Evolutionary conservation across 1,140 invertebrate genomes (phyloP).

Genomic region (Drosophila prosaltans): DNA sequence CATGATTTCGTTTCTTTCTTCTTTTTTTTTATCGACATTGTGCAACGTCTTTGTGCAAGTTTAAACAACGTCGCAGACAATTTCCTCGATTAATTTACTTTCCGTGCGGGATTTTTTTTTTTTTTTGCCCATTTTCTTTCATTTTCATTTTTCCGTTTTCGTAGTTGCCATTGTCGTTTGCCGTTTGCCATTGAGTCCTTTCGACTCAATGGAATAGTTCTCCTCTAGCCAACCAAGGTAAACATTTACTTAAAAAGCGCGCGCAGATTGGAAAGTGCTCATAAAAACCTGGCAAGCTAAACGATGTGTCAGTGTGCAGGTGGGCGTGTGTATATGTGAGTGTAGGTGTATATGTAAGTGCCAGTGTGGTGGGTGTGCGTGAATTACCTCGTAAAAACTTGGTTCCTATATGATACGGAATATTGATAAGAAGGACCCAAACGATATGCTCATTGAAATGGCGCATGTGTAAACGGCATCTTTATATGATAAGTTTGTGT

Average conservation of each 20-base stretch:
- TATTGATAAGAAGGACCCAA: slow-evolving; percentile 65
- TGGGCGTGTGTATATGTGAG: slow-evolving; percentile 6
- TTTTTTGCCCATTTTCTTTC: slow-evolving; percentile 68
- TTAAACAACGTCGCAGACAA: slow-evolving; percentile 78
- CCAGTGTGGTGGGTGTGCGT: slow-evolving; percentile 37
- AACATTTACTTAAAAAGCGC: slow-evolving; percentile 78
- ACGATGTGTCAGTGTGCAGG: slow-evolving; percentile 29
- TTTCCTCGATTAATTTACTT: slow-evolving; percentile 82
- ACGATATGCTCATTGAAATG: slow-evolving; percentile 69
- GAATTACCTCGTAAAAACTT: slow-evolving; percentile 77
- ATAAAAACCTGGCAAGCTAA: slow-evolving; percentile 68
- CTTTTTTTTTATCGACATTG: slow-evolving; percentile 11
- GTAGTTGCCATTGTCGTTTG: slow-evolving; percentile 13
- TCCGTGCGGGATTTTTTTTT: slow-evolving; percentile 42
- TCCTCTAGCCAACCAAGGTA: slow-evolving; percentile 63
- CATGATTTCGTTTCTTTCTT: background rate
- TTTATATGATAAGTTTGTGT: slow-evolving; percentile 44
- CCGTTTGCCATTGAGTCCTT: slow-evolving; percentile 3
- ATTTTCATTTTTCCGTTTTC: slow-evolving; percentile 63
- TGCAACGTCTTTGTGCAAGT: slow-evolving; percentile 71
- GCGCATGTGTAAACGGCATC: slow-evolving; percentile 70
- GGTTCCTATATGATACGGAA: slow-evolving; percentile 68
- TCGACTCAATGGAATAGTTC: slow-evolving; percentile 48
- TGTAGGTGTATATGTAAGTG: no score
- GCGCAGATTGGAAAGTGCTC: slow-evolving; percentile 74